These are phyloP conservation scores for Dipodomys ordii DNA, from an alignment of 2,113 vertebrate species.

Conservation along the genomic window DNA sequence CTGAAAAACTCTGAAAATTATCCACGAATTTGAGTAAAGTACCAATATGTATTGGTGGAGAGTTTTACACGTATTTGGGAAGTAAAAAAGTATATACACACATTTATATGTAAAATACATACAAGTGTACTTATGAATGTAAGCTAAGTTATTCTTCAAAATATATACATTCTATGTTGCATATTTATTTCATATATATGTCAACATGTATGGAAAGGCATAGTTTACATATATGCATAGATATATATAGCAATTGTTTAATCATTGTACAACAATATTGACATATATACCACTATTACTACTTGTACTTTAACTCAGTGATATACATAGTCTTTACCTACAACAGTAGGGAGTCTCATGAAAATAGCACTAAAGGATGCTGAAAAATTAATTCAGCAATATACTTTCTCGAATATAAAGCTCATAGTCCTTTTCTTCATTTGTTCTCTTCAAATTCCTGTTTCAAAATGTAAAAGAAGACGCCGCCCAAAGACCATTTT, in stretches of 20 bases:
- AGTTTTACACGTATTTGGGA: background rate
- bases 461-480: constrained; percentile 48
- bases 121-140: background rate
- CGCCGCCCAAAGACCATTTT: constrained; percentile 32
- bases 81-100: background rate
- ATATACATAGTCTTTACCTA: background rate
- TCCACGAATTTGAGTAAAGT: background rate
- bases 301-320: background rate
- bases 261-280: background rate
- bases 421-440: background rate
- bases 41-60: background rate
- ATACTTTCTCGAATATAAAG: constrained; percentile 6
- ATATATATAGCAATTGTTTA: background rate
- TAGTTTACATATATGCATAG: background rate
- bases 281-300: background rate
- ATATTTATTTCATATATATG: background rate
- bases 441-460: constrained; percentile 46
- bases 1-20: background rate
- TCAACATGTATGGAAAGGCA: background rate
- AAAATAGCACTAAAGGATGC: background rate
- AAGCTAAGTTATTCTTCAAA: too few species aligned
- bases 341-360: background rate
- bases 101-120: background rate
- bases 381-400: constrained; percentile 37
- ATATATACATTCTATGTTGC: background rate